Percentiles rank a stretch among this genome's conserved stretches.
These are phyloP conservation scores for Periophthalmodon schlosseri DNA, from an alignment of 2,113 vertebrate genomes.

Conservation along the genomic window DNA sequence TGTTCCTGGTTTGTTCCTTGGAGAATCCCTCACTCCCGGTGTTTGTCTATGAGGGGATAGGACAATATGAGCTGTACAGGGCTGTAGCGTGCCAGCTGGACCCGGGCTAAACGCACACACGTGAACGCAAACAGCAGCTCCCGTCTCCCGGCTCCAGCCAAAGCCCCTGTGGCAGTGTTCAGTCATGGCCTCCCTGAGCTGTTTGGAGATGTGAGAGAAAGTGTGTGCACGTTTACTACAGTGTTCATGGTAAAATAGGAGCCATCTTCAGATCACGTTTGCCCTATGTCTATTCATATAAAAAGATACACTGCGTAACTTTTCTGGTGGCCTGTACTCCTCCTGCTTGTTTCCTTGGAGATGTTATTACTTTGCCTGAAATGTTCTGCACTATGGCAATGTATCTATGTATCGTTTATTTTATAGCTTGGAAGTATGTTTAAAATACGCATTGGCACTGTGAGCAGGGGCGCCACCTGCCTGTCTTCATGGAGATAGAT, in stretches of 20 bases:
- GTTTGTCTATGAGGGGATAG: constrained; percentile 70
- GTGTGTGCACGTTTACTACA: not conserved
- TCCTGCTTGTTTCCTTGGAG: no score
- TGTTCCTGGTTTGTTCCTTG: constrained; percentile 47
- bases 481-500: no score
- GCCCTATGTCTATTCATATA: not conserved
- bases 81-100: constrained; percentile 67
- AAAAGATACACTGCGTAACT: no score
- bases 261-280: not conserved
- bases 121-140: constrained; percentile 10
- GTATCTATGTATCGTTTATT: no score
- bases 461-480: no score
- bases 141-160: constrained; percentile 40
- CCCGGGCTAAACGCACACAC: constrained; percentile 21
- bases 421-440: no score
- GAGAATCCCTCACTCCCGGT: constrained; percentile 51
- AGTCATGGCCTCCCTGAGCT: constrained; percentile 8
- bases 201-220: not conserved
- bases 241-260: not conserved
- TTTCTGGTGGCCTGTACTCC: no score
- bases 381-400: no score
- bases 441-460: no score
- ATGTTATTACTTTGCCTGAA: no score
- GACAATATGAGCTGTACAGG: constrained; percentile 67
- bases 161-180: constrained; percentile 14